Base-by-base conservation (phyloP, 2,797 vertebrate species). In the Sebastes aleutianus region DNA sequence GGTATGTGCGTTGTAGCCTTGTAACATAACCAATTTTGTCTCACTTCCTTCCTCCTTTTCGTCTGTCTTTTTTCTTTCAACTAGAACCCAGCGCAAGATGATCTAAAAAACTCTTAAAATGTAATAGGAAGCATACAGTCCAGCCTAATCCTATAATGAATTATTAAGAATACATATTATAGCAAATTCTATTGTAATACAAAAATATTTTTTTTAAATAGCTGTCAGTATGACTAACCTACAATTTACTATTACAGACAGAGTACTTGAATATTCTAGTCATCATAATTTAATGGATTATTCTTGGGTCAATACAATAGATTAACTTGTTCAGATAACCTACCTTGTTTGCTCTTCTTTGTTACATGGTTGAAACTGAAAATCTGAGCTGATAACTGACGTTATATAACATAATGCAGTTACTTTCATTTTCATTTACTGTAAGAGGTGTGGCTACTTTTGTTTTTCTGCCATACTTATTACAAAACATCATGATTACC, bases 391-490 rank as follows among this genome's bases (percentile, higher is more conserved):
- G 5, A 5, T 3, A 3, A 4, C n/a, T 27, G 6, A 1, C 1
- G 1, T 63, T 65, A 22, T 22, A 59, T 36, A 67, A 7, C 8
- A 5, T 13, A 1, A 4, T 64, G 0, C 8, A 22, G 59, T 20
- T 13, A 68, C 56, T 87, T 85, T 87, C 62, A 2, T 16, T 87
- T 83, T 85, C 56, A 69, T 65, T 80, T 78, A 68, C 36, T 1
- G 31, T 18, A 4, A 61, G 8, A 20, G 78, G 80, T 1, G 78
- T 29, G 78, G 26, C 67, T 62, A 6, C 29, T n/a, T 50, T 34
- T 5, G 4, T 20, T 29, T 58, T 61, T 3, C 6, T 12, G 20
- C 1, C 5, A 39, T 1, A 9, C 8, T 2, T 12, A 2, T 12
- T 22, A 6, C 1, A 3, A 2, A 12, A 0, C 24, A 31, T 13